A percentile compares a stretch with the other conserved stretches of the same genome.
Evolutionary conservation across 2,113 vertebrate genomes (phyloP).

Genomic region (Petroica traversi): DNA sequence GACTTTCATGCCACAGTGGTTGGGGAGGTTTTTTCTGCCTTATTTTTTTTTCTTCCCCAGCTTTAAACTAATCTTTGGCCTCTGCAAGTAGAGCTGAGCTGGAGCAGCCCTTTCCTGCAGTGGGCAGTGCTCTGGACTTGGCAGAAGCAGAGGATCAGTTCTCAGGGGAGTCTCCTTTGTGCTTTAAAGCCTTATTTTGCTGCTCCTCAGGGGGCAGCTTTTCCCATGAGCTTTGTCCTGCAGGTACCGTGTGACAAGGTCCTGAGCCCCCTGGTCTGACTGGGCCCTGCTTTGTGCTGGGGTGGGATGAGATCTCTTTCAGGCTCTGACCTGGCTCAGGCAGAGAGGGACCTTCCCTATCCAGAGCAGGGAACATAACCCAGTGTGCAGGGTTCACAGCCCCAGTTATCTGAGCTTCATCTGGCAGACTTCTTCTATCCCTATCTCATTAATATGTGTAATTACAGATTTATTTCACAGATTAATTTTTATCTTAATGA

Average conservation of each 20-base stretch:
- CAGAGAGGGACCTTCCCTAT: not conserved
- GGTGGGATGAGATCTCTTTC: not conserved
- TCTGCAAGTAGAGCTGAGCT: not conserved
- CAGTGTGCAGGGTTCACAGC: not conserved
- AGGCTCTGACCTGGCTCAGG: not conserved
- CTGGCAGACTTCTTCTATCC: not conserved
- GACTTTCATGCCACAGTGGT: not conserved
- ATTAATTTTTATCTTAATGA: not conserved
- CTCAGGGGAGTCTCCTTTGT: not conserved
- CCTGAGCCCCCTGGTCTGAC: not conserved
- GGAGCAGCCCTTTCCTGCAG: not conserved
- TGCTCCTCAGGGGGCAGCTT: not conserved
- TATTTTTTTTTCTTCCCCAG: not conserved
- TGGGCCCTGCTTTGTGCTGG: not conserved
- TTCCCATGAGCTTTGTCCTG: not conserved
- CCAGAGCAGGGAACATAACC: no score
- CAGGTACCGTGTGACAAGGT: accelerated
- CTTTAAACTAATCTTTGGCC: not conserved
- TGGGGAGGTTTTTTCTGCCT: not conserved
- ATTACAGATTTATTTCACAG: not conserved
- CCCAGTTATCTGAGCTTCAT: not conserved
- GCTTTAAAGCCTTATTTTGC: not conserved
- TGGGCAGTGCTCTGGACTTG: accelerated
- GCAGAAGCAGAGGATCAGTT: not conserved
- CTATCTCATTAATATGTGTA: not conserved